phyloP scores from a whole-genome alignment of 2,797 vertebrate genomes.

The Caiman crocodilus region DNA sequence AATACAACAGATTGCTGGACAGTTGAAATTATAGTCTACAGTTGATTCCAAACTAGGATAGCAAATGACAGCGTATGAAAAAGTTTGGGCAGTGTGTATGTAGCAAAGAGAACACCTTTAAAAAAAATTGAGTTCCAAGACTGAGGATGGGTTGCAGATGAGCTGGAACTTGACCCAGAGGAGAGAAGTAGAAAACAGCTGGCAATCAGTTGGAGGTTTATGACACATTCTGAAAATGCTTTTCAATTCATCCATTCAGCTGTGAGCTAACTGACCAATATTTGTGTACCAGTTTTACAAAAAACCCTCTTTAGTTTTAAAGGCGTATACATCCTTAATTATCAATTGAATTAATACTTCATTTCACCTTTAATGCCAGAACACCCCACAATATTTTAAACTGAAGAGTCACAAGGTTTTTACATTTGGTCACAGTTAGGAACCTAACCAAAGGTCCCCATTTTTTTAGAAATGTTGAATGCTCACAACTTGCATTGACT shows the following conservation, averaged over 20 bases:
- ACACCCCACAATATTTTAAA: not conserved
- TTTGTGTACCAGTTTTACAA: not conserved
- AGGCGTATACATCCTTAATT: not conserved
- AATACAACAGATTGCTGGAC: not conserved
- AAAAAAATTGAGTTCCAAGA: not conserved
- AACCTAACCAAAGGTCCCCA: not conserved
- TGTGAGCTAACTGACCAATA: not conserved
- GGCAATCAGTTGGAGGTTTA: not conserved
- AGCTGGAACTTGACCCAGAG: constrained; percentile 13
- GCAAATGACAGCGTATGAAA: not conserved
- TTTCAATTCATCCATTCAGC: not conserved
- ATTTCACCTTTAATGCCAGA: not conserved
- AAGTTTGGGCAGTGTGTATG: not conserved
- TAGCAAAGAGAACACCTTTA: not conserved
- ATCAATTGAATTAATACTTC: not conserved
- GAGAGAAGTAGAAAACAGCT: not conserved
- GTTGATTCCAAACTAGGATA: not conserved
- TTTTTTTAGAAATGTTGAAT: not conserved
- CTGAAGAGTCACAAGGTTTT: not conserved
- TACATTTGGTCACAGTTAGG: not conserved
- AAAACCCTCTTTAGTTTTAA: not conserved
- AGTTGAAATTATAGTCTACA: not conserved
- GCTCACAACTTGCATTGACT: not conserved
- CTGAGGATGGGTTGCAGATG: not conserved
- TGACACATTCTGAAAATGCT: not conserved